phyloP scores from a whole-genome alignment of 1,140 invertebrate genomes.

The Neuroterus valhalla region DNA sequence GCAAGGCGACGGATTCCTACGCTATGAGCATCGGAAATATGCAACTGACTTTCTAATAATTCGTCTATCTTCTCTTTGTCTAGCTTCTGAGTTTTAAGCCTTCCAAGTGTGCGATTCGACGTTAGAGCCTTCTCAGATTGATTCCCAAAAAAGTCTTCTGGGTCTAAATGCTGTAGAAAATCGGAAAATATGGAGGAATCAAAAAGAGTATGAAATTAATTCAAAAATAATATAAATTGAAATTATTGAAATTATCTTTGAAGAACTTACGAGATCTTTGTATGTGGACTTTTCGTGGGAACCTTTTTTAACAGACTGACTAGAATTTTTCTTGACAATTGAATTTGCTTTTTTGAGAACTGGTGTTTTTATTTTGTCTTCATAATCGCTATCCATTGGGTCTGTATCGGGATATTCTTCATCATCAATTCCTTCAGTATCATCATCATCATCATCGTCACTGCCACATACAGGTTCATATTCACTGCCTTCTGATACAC shows the following conservation, averaged over 20 bases:
- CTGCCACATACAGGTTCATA: constrained; percentile 52
- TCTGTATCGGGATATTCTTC: constrained; percentile 29
- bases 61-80: constrained; percentile 81
- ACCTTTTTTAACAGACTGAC: constrained; percentile 10
- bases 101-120: constrained; percentile 88
- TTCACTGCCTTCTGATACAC: constrained; percentile 66
- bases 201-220: neutral
- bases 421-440: constrained; percentile 39
- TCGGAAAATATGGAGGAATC: neutral
- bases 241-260: too few species aligned
- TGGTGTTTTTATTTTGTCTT: constrained; percentile 31
- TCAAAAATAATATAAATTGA: too few species aligned
- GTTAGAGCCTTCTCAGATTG: constrained; percentile 77
- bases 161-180: constrained; percentile 63
- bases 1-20: constrained; percentile 66
- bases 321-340: constrained; percentile 25
- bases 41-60: constrained; percentile 75
- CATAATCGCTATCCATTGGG: neutral
- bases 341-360: constrained; percentile 16
- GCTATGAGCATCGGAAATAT: constrained; percentile 77
- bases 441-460: constrained; percentile 60
- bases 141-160: constrained; percentile 68
- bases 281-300: constrained; percentile 39
- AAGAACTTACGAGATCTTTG: constrained; percentile 40
- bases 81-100: constrained; percentile 83